Conservation (phyloP, 2,888 invertebrate genomes). For the Erebia epiphron region DNA sequence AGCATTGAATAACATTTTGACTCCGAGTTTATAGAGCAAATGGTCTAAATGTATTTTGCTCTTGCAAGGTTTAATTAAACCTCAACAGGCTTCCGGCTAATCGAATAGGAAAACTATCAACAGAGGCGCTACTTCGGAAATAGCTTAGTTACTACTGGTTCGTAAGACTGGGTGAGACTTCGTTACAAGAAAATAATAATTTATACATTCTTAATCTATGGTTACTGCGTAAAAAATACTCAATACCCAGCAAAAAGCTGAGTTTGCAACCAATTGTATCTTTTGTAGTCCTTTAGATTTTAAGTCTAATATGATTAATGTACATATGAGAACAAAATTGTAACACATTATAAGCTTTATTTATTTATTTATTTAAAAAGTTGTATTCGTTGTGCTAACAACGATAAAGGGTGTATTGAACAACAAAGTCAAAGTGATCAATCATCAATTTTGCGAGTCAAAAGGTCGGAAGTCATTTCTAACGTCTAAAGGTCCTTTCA, state of each 20-base stretch:
- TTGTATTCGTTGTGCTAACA: neutral
- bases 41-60: constrained; percentile 18
- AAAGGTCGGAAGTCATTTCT: too few relatives aligned
- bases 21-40: constrained; percentile 10
- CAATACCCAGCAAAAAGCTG: too few relatives aligned
- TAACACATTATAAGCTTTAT: too few relatives aligned
- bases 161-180: neutral
- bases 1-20: constrained; percentile 5
- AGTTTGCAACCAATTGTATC: too few relatives aligned
- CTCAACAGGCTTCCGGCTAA: constrained; percentile 62
- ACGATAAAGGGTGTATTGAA: neutral
- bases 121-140: constrained; percentile 52
- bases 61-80: constrained; percentile 57
- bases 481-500: too few relatives aligned
- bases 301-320: too few relatives aligned
- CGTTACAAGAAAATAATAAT: neutral
- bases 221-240: too few relatives aligned
- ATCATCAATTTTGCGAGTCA: neutral
- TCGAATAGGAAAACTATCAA: constrained; percentile 76
- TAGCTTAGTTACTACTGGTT: constrained; percentile 14
- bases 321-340: too few relatives aligned
- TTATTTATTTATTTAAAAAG: too few relatives aligned
- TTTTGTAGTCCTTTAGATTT: too few relatives aligned
- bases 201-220: too few relatives aligned
- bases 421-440: neutral